Base-by-base conservation (phyloP, 2,888 invertebrate genomes). In the Bombyx huttoni region DNA sequence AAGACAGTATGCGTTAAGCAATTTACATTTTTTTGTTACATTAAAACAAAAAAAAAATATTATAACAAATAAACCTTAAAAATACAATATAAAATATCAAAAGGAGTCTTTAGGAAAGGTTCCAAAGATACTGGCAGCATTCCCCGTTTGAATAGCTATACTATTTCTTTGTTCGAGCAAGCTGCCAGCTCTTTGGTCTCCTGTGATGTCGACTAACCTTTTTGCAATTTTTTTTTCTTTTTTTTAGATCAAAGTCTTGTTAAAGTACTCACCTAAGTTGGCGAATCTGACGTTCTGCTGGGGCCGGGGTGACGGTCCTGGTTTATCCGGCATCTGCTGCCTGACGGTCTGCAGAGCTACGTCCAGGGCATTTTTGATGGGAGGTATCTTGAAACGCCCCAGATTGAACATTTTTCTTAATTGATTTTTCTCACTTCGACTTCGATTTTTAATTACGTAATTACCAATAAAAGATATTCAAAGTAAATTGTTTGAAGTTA, bases 341-440 rank as follows among this genome's bases (percentile, higher is more conserved):
- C 94, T 90, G 49, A 94, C 90, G 14, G 95, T 94, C 80, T 95
- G 95, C 91, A 94, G 92, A 33, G 95, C 94, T 59, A 95, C 95
- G 73, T 94, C 94, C 68, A 95, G 73, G 47, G 94, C 92, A 73
- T 94, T 94, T 72, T 91, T 91, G 57, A 94, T 69, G 46, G 94
- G 93, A 49, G 94, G 93, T 65, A 96, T 73, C 68, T 90, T 91
- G 62, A 92, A 90, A 56, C 91, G 90, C 46, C 91, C 90, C 54
- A 89, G 59, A 57, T 87, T 82, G 52, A 83, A 73, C 80, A 79
- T 85, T 51, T 68, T 78, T 24, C 54, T 34, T 50, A 49, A 8
- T 13, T 49, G 33, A 9, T 50, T 48, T 49, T 34, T 51, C 13
- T 46, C 45, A 46, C 46, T 8, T 13, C 49, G 53, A 51, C 54